These are phyloP conservation scores for Drosophila cracens DNA, from an alignment of 2,888 invertebrate genomes.

Conservation along the genomic window DNA sequence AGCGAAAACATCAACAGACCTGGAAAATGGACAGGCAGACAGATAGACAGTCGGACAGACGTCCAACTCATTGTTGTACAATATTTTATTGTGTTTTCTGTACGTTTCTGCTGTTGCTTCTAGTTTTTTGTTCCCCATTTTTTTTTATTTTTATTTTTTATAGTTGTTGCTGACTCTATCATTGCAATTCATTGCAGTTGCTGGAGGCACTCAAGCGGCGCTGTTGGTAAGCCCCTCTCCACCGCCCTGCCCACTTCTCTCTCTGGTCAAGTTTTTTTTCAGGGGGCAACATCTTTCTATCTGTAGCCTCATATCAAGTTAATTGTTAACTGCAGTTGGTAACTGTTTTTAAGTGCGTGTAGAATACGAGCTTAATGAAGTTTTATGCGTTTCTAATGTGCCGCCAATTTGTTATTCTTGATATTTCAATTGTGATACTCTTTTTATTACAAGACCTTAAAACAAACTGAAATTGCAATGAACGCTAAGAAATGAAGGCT, in stretches of 20 bases:
- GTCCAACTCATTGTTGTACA: slow-evolving; percentile 55
- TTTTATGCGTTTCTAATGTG: slow-evolving; percentile 77
- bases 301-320: slow-evolving; percentile 63
- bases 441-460: slow-evolving; percentile 14
- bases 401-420: slow-evolving; percentile 66
- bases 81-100: slow-evolving; percentile 47
- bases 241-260: background rate
- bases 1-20: slow-evolving; percentile 55
- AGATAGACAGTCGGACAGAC: slow-evolving; percentile 3
- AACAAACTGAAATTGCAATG: slow-evolving; percentile 6
- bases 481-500: background rate
- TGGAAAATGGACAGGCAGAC: slow-evolving; percentile 29
- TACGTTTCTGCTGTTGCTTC: slow-evolving; percentile 40
- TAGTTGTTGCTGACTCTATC: slow-evolving; percentile 41
- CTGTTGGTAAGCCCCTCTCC: slow-evolving; percentile 46
- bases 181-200: slow-evolving; percentile 72
- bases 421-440: slow-evolving; percentile 65
- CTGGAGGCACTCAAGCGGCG: slow-evolving; percentile 72
- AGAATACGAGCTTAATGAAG: slow-evolving; percentile 67
- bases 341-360: slow-evolving; percentile 16
- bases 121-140: slow-evolving; percentile 36
- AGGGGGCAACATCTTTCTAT: slow-evolving; percentile 45
- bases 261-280: slow-evolving; percentile 23
- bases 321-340: slow-evolving; percentile 59
- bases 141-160: slow-evolving; percentile 10